phyloP scores from a whole-genome alignment of 2,113 vertebrate genomes.

The Fregata magnificens region DNA sequence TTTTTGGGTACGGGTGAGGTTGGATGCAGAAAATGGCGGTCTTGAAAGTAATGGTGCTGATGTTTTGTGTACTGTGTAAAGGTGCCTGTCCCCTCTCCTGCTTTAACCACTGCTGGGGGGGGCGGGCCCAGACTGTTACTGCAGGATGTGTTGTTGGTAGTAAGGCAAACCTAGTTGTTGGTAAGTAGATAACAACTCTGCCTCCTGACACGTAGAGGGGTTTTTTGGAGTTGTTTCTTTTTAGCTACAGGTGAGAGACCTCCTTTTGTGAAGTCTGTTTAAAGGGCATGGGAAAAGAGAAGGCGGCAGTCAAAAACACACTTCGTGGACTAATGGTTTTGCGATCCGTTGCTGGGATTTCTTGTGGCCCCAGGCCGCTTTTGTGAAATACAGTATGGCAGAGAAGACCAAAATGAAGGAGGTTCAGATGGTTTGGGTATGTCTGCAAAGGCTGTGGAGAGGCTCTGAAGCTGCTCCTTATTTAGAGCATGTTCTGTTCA shows the following conservation, averaged over 20 bases:
- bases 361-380: neutral
- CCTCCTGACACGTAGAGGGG: neutral
- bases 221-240: neutral
- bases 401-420: neutral
- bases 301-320: neutral
- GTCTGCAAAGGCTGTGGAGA: neutral
- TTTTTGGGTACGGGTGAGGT: neutral
- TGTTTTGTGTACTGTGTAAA: neutral
- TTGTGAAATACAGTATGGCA: neutral
- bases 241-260: neutral
- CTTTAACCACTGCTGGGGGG: neutral
- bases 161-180: neutral
- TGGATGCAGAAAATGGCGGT: neutral
- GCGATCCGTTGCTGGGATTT: neutral
- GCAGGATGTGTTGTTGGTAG: neutral
- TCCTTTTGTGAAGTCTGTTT: neutral
- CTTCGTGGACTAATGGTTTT: neutral
- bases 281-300: neutral
- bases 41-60: neutral
- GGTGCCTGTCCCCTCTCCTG: neutral
- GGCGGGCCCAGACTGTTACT: neutral
- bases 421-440: neutral
- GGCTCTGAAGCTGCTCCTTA: neutral
- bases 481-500: rapidly evolving
- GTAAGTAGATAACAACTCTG: neutral